Evolutionary conservation across 2,888 invertebrate species (phyloP).

Genomic region (Pilophorus perplexus): DNA sequence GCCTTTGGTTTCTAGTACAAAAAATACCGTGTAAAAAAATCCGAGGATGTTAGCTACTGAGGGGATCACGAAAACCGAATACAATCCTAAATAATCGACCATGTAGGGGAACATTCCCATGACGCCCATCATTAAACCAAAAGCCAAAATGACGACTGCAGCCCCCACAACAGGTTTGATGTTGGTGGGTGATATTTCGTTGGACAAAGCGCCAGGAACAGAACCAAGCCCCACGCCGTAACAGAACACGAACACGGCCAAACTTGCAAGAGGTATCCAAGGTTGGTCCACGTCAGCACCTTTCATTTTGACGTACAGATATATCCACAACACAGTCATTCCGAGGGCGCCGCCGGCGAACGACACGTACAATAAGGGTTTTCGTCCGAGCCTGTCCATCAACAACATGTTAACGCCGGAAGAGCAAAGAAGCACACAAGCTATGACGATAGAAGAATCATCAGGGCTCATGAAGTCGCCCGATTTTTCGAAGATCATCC

Average conservation of each 20-base stretch:
- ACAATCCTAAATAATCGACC: constrained; percentile 13
- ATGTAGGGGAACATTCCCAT: constrained; percentile 19
- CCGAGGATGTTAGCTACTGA: constrained; percentile 7
- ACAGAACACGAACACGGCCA: constrained; percentile 2
- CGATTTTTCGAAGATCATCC: constrained; percentile 20
- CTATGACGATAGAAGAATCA: constrained; percentile 18
- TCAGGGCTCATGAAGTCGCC: constrained; percentile 15
- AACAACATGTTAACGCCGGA: background rate
- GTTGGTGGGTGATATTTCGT: constrained; percentile 7
- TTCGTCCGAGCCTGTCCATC: constrained; percentile 19
- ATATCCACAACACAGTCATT: background rate
- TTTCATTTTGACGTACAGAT: background rate
- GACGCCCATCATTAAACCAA: background rate
- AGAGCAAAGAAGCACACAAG: background rate
- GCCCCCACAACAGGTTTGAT: constrained; percentile 1
- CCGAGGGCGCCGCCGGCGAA: background rate
- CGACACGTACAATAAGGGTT: constrained; percentile 14
- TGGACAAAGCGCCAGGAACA: background rate
- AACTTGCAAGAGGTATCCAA: constrained; percentile 5
- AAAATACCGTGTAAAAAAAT: constrained; percentile 1
- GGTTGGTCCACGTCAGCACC: background rate
- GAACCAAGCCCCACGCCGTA: constrained; percentile 10
- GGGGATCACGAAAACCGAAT: constrained; percentile 11
- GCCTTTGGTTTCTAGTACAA: constrained; percentile 30
- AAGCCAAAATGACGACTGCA: background rate